phyloP scores from a whole-genome alignment of 2,888 invertebrate species.

The Epinotia demarniana region DNA sequence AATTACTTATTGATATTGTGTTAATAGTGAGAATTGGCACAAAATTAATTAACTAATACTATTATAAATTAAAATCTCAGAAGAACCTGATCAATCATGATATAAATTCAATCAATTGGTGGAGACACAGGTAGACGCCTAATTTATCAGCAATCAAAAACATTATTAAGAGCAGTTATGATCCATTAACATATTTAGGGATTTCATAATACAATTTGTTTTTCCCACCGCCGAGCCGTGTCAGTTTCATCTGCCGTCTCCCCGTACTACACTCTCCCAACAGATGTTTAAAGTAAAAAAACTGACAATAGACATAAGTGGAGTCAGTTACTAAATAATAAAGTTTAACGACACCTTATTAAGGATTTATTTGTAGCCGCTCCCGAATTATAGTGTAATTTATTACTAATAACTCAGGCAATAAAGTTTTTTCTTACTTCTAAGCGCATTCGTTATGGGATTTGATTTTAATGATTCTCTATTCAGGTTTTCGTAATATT shows the following conservation, averaged over 20 bases:
- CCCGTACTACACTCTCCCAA: slow-evolving; percentile 61
- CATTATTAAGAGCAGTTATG: too few relatives aligned
- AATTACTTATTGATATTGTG: too few relatives aligned
- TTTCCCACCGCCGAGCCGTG: neutral
- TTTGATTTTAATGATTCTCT: slow-evolving; percentile 75
- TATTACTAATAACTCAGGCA: slow-evolving; percentile 80
- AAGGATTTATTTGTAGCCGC: slow-evolving; percentile 76
- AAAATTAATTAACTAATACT: too few relatives aligned
- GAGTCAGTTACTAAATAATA: slow-evolving; percentile 64
- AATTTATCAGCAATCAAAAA: too few relatives aligned
- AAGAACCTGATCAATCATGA: too few relatives aligned
- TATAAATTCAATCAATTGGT: too few relatives aligned
- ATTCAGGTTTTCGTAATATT: slow-evolving; percentile 49
- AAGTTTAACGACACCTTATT: slow-evolving; percentile 36
- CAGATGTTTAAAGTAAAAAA: slow-evolving; percentile 74
- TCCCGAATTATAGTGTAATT: slow-evolving; percentile 79
- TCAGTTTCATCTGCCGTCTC: slow-evolving; percentile 55
- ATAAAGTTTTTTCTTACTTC: slow-evolving; percentile 60
- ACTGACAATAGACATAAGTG: slow-evolving; percentile 76
- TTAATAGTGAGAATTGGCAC: too few relatives aligned
- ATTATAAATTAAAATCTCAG: too few relatives aligned
- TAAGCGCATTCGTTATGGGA: slow-evolving; percentile 71
- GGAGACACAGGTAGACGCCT: too few relatives aligned
- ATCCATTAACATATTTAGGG: too few relatives aligned
- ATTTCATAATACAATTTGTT: too few relatives aligned